Percentiles rank a stretch among this genome's conserved stretches.
phyloP scores from a whole-genome alignment of 2,888 invertebrate species.

The Tetranychus piercei region DNA sequence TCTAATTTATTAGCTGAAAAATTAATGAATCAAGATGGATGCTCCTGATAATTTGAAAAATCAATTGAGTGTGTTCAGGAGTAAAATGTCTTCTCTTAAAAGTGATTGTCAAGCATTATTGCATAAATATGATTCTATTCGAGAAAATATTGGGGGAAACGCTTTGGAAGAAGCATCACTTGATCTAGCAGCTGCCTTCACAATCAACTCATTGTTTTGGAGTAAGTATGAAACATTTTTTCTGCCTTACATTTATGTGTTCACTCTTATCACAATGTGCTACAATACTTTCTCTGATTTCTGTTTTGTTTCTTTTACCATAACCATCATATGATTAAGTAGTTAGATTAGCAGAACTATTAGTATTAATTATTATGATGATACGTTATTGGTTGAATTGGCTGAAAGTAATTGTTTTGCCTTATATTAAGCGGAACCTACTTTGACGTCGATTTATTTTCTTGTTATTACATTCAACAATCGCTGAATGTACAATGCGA shows the following conservation, averaged over 20 bases:
- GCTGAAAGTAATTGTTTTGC: neutral
- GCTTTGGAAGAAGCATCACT: neutral
- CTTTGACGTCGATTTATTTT: neutral
- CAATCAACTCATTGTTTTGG: neutral
- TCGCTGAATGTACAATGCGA: neutral
- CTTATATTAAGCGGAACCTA: neutral
- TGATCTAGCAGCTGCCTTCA: neutral
- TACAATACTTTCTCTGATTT: no score
- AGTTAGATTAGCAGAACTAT: neutral
- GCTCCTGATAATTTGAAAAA: neutral
- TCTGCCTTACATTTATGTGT: no score
- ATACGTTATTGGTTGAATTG: neutral
- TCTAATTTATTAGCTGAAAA: no score
- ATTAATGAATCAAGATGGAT: neutral
- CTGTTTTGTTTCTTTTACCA: no score
- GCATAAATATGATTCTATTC: neutral
- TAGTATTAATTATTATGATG: neutral
- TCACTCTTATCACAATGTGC: no score
- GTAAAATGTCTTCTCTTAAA: neutral
- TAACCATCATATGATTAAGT: neutral
- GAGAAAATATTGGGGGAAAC: neutral
- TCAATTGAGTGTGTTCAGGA: neutral
- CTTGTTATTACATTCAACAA: no score
- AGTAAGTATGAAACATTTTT: neutral
- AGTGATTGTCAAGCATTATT: neutral